Conservation (phyloP, 2,888 invertebrate genomes). For the Hirtodrosophila cameraria region DNA sequence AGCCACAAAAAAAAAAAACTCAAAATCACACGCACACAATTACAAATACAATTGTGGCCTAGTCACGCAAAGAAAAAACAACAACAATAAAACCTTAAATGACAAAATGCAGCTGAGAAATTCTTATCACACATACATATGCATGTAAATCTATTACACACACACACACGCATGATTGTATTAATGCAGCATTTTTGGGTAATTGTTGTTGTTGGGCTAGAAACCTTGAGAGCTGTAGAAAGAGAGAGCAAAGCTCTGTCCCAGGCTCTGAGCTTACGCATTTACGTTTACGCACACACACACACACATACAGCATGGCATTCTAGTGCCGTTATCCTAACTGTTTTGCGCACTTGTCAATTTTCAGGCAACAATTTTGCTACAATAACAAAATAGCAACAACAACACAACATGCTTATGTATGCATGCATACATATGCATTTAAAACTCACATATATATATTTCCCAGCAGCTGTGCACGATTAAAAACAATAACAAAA, state of each 20-base stretch:
- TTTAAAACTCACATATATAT: conserved; percentile 52
- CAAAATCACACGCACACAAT: conserved; percentile 19
- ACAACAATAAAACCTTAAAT: conserved; percentile 24
- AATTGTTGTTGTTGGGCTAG: conserved; percentile 20
- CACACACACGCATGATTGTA: conserved; percentile 10
- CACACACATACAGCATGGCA: conserved; percentile 2
- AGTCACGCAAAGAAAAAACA: conserved; percentile 44
- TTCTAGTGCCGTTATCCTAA: conserved; percentile 37
- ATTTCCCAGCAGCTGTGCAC: conserved; percentile 55
- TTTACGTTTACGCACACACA: conserved; percentile 61
- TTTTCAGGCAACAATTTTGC: conserved; percentile 44
- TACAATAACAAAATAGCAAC: conserved; percentile 23
- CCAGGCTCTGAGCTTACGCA: conserved; percentile 68
- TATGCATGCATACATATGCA: conserved; percentile 2
- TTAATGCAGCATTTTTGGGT: conserved; percentile 32
- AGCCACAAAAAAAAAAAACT: conserved; percentile 25
- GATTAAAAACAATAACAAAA: conserved; percentile 53
- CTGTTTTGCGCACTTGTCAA: conserved; percentile 50
- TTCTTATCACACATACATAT: conserved; percentile 31
- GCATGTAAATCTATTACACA: conserved; percentile 6
- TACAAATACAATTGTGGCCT: conserved; percentile 30
- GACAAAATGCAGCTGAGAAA: conserved; percentile 35
- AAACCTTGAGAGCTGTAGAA: conserved; percentile 44
- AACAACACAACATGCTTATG: conserved; percentile 20
- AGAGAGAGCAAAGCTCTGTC: conserved; percentile 40